phyloP scores from a whole-genome alignment of 2,113 vertebrate species.

The Connochaetes taurinus region DNA sequence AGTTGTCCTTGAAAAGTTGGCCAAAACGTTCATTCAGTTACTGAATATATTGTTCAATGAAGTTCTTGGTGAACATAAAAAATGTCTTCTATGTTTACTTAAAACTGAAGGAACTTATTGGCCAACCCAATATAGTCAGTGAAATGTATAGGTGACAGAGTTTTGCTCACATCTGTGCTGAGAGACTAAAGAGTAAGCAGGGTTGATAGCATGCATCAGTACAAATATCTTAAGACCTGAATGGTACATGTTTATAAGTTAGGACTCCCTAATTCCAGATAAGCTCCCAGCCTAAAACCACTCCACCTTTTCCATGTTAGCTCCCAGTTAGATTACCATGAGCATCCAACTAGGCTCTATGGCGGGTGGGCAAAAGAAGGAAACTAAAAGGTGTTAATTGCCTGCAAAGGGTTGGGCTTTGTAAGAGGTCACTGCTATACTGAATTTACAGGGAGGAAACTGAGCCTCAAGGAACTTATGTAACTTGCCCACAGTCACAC shows the following conservation, averaged over 20 bases:
- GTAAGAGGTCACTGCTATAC: not conserved
- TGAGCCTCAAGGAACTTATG: not conserved
- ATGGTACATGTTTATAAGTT: not conserved
- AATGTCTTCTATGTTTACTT: not conserved
- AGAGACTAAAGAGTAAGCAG: not conserved
- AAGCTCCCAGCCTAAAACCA: not conserved
- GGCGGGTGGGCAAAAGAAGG: not conserved
- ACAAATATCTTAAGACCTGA: constrained; percentile 30
- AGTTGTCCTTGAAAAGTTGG: constrained; percentile 3
- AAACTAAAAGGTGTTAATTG: not conserved
- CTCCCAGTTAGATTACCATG: not conserved
- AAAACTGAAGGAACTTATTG: not conserved
- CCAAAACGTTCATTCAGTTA: not conserved
- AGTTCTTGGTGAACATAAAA: not conserved
- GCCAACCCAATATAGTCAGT: not conserved
- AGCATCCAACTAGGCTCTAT: not conserved
- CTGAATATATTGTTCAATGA: not conserved
- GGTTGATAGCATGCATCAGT: not conserved
- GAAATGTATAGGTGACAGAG: not conserved
- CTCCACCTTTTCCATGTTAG: not conserved
- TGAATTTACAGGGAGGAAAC: not conserved
- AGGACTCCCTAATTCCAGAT: not conserved
- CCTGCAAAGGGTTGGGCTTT: not conserved
- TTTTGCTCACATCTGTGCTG: not conserved
- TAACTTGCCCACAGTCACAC: not conserved